Percentiles rank a stretch among this genome's conserved stretches.
These are phyloP conservation scores for Spisula solida DNA, from an alignment of 2,888 invertebrate genomes.

Conservation along the genomic window DNA sequence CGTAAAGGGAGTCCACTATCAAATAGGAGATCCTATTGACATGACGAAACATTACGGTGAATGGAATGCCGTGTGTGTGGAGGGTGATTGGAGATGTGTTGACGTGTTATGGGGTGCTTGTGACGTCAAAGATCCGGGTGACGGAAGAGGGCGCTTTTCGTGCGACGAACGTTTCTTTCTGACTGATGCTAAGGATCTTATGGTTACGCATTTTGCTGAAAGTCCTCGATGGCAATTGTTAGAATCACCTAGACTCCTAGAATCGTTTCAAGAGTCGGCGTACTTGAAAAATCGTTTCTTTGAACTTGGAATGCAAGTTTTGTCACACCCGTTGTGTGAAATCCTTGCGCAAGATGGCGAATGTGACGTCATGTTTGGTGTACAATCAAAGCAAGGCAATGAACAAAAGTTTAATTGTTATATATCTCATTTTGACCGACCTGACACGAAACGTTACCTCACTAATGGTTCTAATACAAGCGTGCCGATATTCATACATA, in stretches of 20 bases:
- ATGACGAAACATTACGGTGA: constrained; percentile 74
- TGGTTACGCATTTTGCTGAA: constrained; percentile 82
- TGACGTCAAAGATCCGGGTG: constrained; percentile 74
- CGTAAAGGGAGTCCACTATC: constrained; percentile 80
- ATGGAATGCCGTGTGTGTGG: constrained; percentile 73
- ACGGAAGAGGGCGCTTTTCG: constrained; percentile 71
- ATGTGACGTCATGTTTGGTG: constrained; percentile 78
- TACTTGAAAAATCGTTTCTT: constrained; percentile 83
- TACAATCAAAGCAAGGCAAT: constrained; percentile 71
- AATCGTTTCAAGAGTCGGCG: constrained; percentile 79
- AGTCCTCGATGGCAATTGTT: constrained; percentile 83
- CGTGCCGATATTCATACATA: constrained; percentile 77
- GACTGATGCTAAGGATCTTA: constrained; percentile 81
- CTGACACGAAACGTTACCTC: constrained; percentile 69
- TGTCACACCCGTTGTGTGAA: constrained; percentile 79
- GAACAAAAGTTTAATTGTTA: constrained; percentile 78
- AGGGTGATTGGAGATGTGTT: constrained; percentile 70
- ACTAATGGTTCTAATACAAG: constrained; percentile 70
- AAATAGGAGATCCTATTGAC: constrained; percentile 78
- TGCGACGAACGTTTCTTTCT: constrained; percentile 84
- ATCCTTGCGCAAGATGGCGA: constrained; percentile 78
- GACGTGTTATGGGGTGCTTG: constrained; percentile 77
- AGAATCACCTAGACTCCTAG: constrained; percentile 73
- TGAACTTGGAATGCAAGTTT: constrained; percentile 78
- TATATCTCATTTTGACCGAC: constrained; percentile 76